Evolutionary conservation across 2,113 vertebrate genomes (phyloP), one percentile per base, ranked within the genome.

Genomic region (Scatophagus argus): DNA sequence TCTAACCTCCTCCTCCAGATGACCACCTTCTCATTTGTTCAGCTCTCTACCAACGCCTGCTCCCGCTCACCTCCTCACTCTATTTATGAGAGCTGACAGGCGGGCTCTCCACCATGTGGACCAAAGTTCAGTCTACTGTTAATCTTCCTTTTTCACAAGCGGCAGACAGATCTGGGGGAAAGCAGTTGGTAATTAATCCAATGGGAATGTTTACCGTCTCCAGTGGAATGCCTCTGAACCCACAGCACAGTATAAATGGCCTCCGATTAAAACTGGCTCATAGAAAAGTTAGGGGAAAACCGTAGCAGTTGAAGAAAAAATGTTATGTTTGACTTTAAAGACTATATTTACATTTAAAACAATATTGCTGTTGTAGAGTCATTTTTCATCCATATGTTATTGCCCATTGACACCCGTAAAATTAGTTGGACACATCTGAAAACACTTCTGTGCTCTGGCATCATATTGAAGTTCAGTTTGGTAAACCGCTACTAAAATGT

Each of bases 181-280:
- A 43, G 47, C 41, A 51, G 52, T 51, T 77, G 74, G 84, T 87
- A 90, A 91, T 90, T 89, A 90, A 88, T 91, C 84, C 76, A 80
- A 62, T 74, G 67, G 71, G 86, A 81, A 62, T 88, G 86, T 92
- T 88, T 74, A 82, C 73, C n/a, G 68, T 79, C 89, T 79, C 69
- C 78, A 74, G 58, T 62, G 66, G 68, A 89, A 88, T 76, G 46
- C 78, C 73, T 83, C 63, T 56, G 73, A 88, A 84, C 74, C 67
- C 75, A 69, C 67, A 56, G 60, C 69, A 68, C 29, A 32, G 32
- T 68, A 69, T 44, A 46, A 82, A 67, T 71, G 62, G 68, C 62
- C 62, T 66, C 32, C 0, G 36, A 80, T 69, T 71, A 69, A 87
- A 67, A 67, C 29, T 8, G 23, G 65, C 60, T 79, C 21, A 36